Percentiles rank a stretch among this genome's conserved stretches.
These are phyloP conservation scores for Drosophila repleta DNA, from an alignment of 1,140 invertebrate species.

Conservation along the genomic window DNA sequence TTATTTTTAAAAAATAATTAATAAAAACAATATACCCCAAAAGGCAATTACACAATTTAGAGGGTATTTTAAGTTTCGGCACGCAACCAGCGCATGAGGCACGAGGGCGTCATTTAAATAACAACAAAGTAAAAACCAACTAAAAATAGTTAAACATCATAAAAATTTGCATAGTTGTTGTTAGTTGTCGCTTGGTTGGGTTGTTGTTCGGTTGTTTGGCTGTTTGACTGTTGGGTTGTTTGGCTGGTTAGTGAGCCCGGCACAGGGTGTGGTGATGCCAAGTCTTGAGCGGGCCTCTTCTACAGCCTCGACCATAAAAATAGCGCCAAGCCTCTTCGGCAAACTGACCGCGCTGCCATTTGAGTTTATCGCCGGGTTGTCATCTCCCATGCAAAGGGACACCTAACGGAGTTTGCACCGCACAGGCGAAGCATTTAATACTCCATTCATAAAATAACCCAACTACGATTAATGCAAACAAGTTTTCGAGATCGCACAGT, in stretches of 20 bases:
- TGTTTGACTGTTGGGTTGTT: constrained; percentile 29
- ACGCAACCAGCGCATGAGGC: constrained; percentile 42
- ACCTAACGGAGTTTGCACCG: constrained; percentile 46
- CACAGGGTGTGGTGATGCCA: constrained; percentile 61
- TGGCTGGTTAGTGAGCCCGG: constrained; percentile 15
- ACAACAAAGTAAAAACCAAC: constrained; percentile 73
- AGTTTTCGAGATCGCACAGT: neutral
- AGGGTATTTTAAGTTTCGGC: constrained; percentile 46
- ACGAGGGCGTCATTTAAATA: constrained; percentile 75
- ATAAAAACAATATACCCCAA: neutral
- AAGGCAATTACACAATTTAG: neutral
- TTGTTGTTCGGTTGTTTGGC: constrained; percentile 46
- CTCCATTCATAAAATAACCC: constrained; percentile 37
- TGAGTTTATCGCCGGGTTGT: constrained; percentile 65
- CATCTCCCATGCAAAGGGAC: constrained; percentile 61
- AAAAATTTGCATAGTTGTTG: constrained; percentile 80
- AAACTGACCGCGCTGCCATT: constrained; percentile 30
- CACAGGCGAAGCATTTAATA: constrained; percentile 10
- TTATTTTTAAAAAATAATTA: too few species aligned
- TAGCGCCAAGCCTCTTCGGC: constrained; percentile 65
- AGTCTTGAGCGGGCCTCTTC: constrained; percentile 16
- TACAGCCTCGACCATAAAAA: constrained; percentile 68
- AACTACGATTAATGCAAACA: neutral
- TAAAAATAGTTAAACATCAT: constrained; percentile 81
- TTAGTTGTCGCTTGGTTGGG: constrained; percentile 46